Conservation (phyloP, 1,140 invertebrate species). For the Drosophila biarmipes region DNA sequence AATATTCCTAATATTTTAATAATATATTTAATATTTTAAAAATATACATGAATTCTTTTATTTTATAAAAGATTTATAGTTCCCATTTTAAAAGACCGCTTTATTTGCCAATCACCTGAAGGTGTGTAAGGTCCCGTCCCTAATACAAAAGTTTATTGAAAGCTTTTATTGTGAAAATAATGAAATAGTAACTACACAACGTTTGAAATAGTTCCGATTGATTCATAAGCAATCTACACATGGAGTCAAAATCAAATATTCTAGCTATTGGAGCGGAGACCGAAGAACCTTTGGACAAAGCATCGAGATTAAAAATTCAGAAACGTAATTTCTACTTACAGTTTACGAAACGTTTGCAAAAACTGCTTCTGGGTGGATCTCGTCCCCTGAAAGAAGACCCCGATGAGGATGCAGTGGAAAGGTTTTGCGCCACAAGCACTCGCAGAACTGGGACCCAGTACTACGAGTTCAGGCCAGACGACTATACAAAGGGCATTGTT, state of each 20-base stretch:
- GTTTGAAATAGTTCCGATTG: not conserved
- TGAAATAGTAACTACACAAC: not conserved
- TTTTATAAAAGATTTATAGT: no score
- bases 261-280: not conserved
- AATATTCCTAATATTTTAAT: no score
- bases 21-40: no score
- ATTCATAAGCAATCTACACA: not conserved
- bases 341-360: conserved; percentile 2
- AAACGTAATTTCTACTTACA: not conserved
- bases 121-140: not conserved
- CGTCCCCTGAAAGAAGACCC: not conserved
- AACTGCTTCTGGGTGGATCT: not conserved
- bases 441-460: not conserved
- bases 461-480: conserved; percentile 6
- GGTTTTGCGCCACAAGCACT: conserved; percentile 1
- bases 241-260: conserved; percentile 1
- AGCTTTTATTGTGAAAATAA: conserved; percentile 1
- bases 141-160: not conserved
- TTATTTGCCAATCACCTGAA: conserved; percentile 1
- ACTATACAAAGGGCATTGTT: conserved; percentile 3
- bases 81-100: not conserved
- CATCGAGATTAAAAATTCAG: not conserved
- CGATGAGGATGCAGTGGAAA: not conserved
- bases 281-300: not conserved
- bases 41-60: no score